Evolutionary conservation across 2,888 invertebrate genomes (phyloP), one percentile per base, ranked within the genome.

Genomic region (Caradrina clavipalpis): DNA sequence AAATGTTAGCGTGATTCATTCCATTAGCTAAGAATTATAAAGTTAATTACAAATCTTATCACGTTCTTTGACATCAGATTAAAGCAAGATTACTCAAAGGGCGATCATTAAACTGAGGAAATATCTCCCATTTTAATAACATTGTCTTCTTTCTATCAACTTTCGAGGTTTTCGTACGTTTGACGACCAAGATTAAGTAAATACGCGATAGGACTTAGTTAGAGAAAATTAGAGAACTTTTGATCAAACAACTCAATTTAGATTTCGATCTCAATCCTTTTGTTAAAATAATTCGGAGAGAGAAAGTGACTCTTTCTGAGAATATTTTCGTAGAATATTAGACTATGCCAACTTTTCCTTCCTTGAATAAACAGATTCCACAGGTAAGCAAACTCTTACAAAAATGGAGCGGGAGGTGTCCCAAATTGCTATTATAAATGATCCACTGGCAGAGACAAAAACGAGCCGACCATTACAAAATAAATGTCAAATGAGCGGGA

Each of bases 351-450:
- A 68, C 42, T 62, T 63, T 22, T 42, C n/a, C 4, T 62, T 68
- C 49, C 67, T 45, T 61, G 59, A 35, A 62, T 67, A 65, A 74
- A 70, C 55, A 69, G 19, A 8, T 13, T 39, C 60, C 19, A 77
- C 68, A 72, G 73, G 69, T 77, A 69, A 68, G 63, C 19, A 60
- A 65, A 76, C 57, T 53, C 10, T 15, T 31, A 19, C 17, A 39
- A 81, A 65, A 68, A 78, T 64, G 61, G 61, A 65, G 49, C 59
- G 26, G 15, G 26, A 69, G 35, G 22, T 65, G 69, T 71, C 78
- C 76, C 59, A 58, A 76, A 82, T 76, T 61, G 76, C 71, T 66
- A 74, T 83, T 79, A 86, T 84, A 80, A 86, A 85, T 83, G 80
- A 78, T 69, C 69, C 64, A 65, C 31, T 54, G 62, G 53, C 62